Evolutionary conservation across 2,888 invertebrate species (phyloP).

Genomic region (Criorhina ranunculi): DNA sequence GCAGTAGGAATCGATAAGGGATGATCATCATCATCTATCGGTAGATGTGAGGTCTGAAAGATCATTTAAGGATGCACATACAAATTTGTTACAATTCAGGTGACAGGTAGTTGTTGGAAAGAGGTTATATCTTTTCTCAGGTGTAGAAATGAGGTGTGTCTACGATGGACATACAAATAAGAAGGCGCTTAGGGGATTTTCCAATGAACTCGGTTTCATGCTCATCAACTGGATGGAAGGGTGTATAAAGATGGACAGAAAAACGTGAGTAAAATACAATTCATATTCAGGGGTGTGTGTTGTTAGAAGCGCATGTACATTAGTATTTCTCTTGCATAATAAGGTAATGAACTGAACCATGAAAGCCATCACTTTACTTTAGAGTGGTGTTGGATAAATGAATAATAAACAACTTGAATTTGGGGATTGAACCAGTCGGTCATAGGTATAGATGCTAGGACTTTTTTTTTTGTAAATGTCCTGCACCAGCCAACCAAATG

Average conservation of each 20-base stretch:
- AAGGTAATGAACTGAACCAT: background rate
- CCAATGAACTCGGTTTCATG: conserved; percentile 22
- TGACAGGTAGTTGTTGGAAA: conserved; percentile 37
- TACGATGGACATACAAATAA: conserved; percentile 11
- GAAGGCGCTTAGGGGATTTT: conserved; percentile 36
- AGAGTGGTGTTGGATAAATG: background rate
- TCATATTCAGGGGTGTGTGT: background rate
- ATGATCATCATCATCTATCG: conserved; percentile 29
- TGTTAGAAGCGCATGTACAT: background rate
- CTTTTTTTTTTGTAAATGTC: no score
- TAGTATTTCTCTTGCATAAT: background rate
- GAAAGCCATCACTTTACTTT: background rate
- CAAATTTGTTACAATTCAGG: conserved; percentile 1
- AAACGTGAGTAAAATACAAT: conserved; percentile 21
- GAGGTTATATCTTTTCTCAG: background rate
- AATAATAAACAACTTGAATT: background rate
- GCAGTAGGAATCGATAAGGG: background rate
- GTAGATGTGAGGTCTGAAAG: conserved; percentile 14
- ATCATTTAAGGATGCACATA: conserved; percentile 10
- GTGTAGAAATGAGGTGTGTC: conserved; percentile 35
- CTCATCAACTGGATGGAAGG: conserved; percentile 12
- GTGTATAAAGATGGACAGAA: conserved; percentile 7
- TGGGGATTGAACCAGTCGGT: background rate
- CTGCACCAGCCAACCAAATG: no score
- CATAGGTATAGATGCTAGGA: no score